Evolutionary conservation across 1,140 invertebrate genomes (phyloP), one percentile per base, ranked within the genome.

Genomic region (Euura lappo): DNA sequence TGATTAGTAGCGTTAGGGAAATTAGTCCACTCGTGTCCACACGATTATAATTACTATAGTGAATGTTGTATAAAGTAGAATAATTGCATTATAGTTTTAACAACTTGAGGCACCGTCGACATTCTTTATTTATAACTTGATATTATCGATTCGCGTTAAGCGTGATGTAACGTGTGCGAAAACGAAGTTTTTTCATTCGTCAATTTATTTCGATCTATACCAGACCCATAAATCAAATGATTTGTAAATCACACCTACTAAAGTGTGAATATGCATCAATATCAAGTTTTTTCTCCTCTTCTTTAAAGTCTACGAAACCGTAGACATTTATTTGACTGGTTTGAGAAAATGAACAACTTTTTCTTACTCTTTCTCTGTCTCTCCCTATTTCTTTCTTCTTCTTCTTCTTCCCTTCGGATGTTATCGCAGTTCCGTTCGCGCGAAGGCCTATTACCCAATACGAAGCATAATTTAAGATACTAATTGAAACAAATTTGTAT

Each of bases 11-110:
- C 8, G 13, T 60, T 6, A 60, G 51, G 8, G 10, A 8, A 60
- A 11, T 11, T n/a, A n/a, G 77, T 77, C 11, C 10, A 79, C 76
- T 74, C 78, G 81, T 76, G 73, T 78, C 69, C 74, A 76, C 76
- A 75, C 76, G 71, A 78, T 79, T 70, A 78, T 75, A 72, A 78
- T 79, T 70, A 78, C 68, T 81, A 78, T 83, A 81, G 74, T 81
- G 79, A 81, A 78, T 79, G 79, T 80, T 82, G 80, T 82, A 83
- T 80, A 82, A 82, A 82, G 73, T 81, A 82, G 77, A 28, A 47
- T 73, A 76, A 80, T 80, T 78, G 75, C 45, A 65, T 43, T 79
- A 77, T 81, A 79, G 74, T 77, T 81, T 82, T 77, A 80, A 76
- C 77, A 72, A 77, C 74, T 70, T 60, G 72, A 68, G 60, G 45